phyloP scores from a whole-genome alignment of 2,797 vertebrate species.

The Pipistrellus pygmaeus region DNA sequence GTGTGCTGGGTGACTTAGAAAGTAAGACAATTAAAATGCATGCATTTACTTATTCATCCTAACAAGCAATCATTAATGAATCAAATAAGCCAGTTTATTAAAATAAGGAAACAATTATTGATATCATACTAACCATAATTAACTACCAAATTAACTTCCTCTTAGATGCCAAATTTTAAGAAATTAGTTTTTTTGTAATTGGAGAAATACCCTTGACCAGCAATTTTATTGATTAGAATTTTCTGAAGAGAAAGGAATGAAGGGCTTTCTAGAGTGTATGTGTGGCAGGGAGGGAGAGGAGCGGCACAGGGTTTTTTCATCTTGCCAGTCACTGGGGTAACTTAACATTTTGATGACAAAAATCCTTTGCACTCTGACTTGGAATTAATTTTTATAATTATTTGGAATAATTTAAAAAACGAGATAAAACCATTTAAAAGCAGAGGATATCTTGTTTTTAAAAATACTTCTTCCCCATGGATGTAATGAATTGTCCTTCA shows the following conservation, averaged over 20 bases:
- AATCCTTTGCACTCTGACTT: neutral
- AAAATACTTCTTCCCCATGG: neutral
- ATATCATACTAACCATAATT: constrained; percentile 43
- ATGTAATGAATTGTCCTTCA: neutral
- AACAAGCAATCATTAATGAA: constrained; percentile 35
- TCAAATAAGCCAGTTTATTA: constrained; percentile 39
- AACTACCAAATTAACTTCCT: constrained; percentile 43
- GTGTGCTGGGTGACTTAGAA: neutral
- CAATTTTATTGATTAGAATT: constrained; percentile 39
- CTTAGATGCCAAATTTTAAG: constrained; percentile 42
- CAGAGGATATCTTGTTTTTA: neutral
- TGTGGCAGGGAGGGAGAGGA: neutral
- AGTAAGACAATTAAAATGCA: constrained; percentile 27
- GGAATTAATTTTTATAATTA: constrained; percentile 15
- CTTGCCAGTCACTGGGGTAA: neutral
- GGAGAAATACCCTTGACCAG: neutral
- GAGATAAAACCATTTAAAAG: neutral
- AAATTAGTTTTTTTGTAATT: constrained; percentile 42
- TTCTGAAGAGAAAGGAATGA: constrained; percentile 15
- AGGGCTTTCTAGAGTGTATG: neutral
- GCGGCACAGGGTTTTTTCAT: neutral
- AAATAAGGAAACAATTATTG: constrained; percentile 38
- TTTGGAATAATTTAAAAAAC: constrained; percentile 14
- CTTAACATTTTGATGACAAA: neutral
- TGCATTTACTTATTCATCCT: constrained; percentile 46